These are phyloP conservation scores for Nemapogon koenigi DNA, from an alignment of 2,888 invertebrate genomes.

Conservation along the genomic window DNA sequence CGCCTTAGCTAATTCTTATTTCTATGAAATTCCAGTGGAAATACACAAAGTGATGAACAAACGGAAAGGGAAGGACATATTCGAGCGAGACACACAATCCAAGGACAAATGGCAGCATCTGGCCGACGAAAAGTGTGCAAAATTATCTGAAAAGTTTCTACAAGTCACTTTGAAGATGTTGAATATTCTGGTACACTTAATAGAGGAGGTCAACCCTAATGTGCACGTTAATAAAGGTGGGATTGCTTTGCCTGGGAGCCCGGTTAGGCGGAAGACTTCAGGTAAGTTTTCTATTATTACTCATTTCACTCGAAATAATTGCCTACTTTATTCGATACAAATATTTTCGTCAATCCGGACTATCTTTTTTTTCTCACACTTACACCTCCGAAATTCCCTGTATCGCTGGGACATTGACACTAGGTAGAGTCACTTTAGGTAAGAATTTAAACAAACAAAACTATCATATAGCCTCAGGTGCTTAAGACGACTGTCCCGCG, in stretches of 20 bases:
- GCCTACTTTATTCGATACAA: no score
- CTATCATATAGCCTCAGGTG: no score
- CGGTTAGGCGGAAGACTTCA: constrained; percentile 50
- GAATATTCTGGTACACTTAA: constrained; percentile 77
- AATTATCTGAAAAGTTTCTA: constrained; percentile 68
- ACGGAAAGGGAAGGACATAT: constrained; percentile 42
- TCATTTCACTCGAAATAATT: no score
- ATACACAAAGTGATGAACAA: constrained; percentile 49
- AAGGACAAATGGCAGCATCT: constrained; percentile 50
- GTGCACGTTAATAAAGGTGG: constrained; percentile 51
- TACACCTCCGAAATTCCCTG: no score
- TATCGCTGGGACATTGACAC: no score
- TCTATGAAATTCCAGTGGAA: constrained; percentile 50
- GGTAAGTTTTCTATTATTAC: constrained; percentile 28
- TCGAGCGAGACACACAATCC: constrained; percentile 40
- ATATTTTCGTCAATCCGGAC: no score
- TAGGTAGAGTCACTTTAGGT: no score
- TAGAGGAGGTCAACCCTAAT: constrained; percentile 71
- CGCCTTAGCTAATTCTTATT: no score
- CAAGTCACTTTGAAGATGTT: constrained; percentile 73
- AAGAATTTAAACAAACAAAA: no score
- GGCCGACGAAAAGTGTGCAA: constrained; percentile 44
- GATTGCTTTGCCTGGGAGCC: constrained; percentile 65
- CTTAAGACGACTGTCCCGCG: no score
- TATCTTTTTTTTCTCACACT: no score